Conservation (phyloP, 2,888 invertebrate genomes). For the Coremacera marginata region DNA sequence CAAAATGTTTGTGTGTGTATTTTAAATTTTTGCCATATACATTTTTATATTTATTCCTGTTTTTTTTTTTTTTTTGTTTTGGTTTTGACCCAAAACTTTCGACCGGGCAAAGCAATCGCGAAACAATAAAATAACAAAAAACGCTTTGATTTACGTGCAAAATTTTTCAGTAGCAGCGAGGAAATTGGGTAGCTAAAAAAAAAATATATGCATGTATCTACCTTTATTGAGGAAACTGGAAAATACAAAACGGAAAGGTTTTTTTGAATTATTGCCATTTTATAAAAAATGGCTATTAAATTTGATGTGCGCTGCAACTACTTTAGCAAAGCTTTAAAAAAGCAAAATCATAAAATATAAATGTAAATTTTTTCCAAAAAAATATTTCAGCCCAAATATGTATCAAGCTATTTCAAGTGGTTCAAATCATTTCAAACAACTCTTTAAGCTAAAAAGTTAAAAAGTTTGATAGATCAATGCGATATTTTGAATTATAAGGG, state of each 20-base stretch:
- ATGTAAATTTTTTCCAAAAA: too few species aligned
- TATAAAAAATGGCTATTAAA: not conserved
- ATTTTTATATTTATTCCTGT: conserved; percentile 18
- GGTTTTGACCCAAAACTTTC: not conserved
- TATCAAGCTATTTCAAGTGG: too few species aligned
- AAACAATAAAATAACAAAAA: conserved; percentile 17
- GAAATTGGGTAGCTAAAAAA: not conserved
- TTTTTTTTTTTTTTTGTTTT: not conserved
- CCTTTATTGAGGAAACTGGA: not conserved
- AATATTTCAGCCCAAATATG: too few species aligned
- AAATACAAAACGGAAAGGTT: not conserved
- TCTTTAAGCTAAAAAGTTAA: too few species aligned
- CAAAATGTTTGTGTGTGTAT: not conserved
- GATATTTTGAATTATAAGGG: too few species aligned
- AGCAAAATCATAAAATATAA: not conserved
- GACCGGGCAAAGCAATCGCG: conserved; percentile 7
- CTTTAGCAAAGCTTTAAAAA: not conserved
- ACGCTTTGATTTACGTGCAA: conserved; percentile 23
- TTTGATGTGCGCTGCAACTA: not conserved
- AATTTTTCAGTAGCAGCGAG: not conserved
- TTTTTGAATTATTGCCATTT: not conserved
- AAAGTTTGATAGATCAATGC: too few species aligned
- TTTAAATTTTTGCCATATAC: not conserved
- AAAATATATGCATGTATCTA: not conserved
- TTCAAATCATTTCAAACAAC: too few species aligned